A percentile compares a stretch with the other conserved stretches of the same genome.
Evolutionary conservation across 2,113 vertebrate species (phyloP).

Genomic region (Neodontobutis hainanensis): DNA sequence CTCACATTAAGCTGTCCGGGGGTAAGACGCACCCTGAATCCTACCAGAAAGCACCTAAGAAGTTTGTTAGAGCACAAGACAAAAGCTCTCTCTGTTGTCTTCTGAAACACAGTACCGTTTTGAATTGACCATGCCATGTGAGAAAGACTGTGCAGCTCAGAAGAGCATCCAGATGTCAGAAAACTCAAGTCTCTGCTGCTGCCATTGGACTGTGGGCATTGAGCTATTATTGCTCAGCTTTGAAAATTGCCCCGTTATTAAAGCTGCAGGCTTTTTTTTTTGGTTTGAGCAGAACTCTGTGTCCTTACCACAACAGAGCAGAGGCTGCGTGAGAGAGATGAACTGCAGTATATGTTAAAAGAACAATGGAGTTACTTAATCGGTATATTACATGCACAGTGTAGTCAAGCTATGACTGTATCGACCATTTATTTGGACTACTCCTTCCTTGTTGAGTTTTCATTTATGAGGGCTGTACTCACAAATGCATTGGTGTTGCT

Average conservation of each 20-base stretch:
- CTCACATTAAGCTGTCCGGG: constrained; percentile 59
- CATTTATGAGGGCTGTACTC: too few relatives aligned
- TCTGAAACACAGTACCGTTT: constrained; percentile 36
- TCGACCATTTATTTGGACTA: too few relatives aligned
- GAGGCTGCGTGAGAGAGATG: constrained; percentile 36
- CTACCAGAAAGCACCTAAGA: constrained; percentile 52
- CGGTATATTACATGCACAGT: not conserved
- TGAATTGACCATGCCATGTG: constrained; percentile 30
- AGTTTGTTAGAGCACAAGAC: constrained; percentile 55
- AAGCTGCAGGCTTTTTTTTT: constrained; percentile 55
- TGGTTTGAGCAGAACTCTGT: constrained; percentile 31
- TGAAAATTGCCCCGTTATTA: constrained; percentile 65
- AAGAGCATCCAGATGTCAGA: constrained; percentile 69
- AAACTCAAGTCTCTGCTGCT: constrained; percentile 21
- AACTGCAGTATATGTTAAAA: constrained; percentile 27
- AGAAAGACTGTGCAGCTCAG: constrained; percentile 19
- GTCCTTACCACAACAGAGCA: constrained; percentile 47
- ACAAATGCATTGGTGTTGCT: too few relatives aligned
- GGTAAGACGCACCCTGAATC: constrained; percentile 37
- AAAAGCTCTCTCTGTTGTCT: constrained; percentile 65
- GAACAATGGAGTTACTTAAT: constrained; percentile 41
- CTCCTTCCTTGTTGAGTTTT: too few relatives aligned
- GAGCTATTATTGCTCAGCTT: constrained; percentile 53
- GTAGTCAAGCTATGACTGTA: not conserved
- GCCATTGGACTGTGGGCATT: constrained; percentile 39